Percentiles rank a stretch among this genome's conserved stretches.
These are phyloP conservation scores for Tetranychus truncatus DNA, from an alignment of 2,888 invertebrate genomes.

Conservation along the genomic window DNA sequence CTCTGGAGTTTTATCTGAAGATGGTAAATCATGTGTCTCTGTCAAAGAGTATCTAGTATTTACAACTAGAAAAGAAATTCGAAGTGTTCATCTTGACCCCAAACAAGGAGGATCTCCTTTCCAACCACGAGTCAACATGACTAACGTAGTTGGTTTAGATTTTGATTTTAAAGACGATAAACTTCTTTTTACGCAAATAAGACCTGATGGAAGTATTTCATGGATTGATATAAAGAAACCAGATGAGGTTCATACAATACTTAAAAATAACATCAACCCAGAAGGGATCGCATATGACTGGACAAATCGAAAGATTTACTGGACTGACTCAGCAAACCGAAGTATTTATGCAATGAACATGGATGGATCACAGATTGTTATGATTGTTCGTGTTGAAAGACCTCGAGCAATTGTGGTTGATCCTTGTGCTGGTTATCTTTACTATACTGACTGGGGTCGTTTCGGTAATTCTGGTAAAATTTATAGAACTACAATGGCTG, in stretches of 20 bases:
- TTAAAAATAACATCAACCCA: conserved; percentile 52
- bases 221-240: conserved; percentile 57
- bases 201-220: conserved; percentile 72
- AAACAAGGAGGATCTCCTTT: conserved; percentile 63
- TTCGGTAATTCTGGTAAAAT: conserved; percentile 85
- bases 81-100: conserved; percentile 72
- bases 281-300: conserved; percentile 91
- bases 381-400: conserved; percentile 77
- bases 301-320: conserved; percentile 91
- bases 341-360: conserved; percentile 86
- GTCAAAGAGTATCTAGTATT: conserved; percentile 74
- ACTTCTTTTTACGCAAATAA: conserved; percentile 60
- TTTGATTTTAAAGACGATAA: conserved; percentile 75
- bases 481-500: conserved; percentile 86
- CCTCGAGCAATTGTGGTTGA: conserved; percentile 87
- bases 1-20: conserved; percentile 53
- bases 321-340: conserved; percentile 87
- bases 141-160: conserved; percentile 84
- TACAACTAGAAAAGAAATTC: conserved; percentile 78
- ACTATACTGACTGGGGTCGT: conserved; percentile 88
- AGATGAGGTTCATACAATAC: conserved; percentile 31
- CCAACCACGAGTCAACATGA: conserved; percentile 56
- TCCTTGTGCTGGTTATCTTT: conserved; percentile 85
- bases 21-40: conserved; percentile 47
- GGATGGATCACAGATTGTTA: conserved; percentile 64